phyloP scores from a whole-genome alignment of 2,888 invertebrate genomes.

The Coenonympha glycerion region DNA sequence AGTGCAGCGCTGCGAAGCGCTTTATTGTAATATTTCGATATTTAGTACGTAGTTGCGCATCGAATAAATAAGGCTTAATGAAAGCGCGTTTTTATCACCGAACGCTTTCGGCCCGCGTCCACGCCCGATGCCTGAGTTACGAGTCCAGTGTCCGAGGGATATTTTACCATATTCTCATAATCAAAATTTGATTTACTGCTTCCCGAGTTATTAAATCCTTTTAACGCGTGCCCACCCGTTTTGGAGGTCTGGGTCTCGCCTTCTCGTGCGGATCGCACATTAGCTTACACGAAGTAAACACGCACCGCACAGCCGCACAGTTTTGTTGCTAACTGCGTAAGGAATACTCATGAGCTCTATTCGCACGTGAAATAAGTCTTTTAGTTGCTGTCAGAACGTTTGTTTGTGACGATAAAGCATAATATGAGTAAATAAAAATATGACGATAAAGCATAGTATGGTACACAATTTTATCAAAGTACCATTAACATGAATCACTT shows the following conservation, averaged over 20 bases:
- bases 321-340: too few relatives aligned
- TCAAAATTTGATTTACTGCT: constrained; percentile 66
- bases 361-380: too few relatives aligned
- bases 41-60: constrained; percentile 54
- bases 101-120: constrained; percentile 54
- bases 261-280: neutral
- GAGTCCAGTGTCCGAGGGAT: constrained; percentile 32
- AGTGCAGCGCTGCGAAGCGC: constrained; percentile 46
- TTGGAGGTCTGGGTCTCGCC: constrained; percentile 25
- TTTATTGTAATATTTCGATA: constrained; percentile 64
- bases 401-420: too few relatives aligned
- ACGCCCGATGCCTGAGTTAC: constrained; percentile 49
- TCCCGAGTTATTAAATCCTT: constrained; percentile 53
- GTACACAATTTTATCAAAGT: too few relatives aligned
- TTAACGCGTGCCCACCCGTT: constrained; percentile 40
- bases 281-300: too few relatives aligned
- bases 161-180: constrained; percentile 56
- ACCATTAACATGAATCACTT: too few relatives aligned
- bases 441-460: too few relatives aligned
- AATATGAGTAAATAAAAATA: too few relatives aligned
- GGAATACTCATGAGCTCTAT: too few relatives aligned
- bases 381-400: too few relatives aligned
- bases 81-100: constrained; percentile 45
- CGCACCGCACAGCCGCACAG: too few relatives aligned
- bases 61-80: constrained; percentile 55